Evolutionary conservation across 2,888 invertebrate species (phyloP).

Genomic region (Petrolisthes manimaculis): DNA sequence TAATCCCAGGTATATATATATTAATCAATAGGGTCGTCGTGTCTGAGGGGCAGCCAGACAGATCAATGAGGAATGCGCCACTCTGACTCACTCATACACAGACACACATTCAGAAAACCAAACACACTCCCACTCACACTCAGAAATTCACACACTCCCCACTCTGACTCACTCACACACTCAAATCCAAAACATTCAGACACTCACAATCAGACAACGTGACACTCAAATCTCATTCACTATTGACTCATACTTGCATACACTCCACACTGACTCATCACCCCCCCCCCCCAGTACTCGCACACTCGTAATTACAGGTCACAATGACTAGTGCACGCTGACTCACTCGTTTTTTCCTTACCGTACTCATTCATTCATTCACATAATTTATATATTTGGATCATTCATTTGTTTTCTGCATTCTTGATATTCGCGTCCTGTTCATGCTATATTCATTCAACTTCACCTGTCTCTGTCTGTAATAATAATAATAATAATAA

Average conservation of each 20-base stretch:
- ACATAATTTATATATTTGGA: too few relatives aligned
- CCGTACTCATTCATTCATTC: neutral
- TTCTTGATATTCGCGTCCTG: too few relatives aligned
- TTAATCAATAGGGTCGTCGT: neutral
- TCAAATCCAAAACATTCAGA: too few relatives aligned
- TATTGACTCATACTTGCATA: neutral
- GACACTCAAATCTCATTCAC: too few relatives aligned
- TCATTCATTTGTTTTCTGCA: too few relatives aligned
- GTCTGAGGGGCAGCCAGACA: neutral
- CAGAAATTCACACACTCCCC: neutral
- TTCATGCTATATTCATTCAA: too few relatives aligned
- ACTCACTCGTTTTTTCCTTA: neutral
- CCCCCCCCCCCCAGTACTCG: too few relatives aligned
- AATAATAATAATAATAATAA: too few relatives aligned
- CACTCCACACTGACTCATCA: neutral
- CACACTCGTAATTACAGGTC: too few relatives aligned
- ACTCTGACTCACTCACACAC: neutral
- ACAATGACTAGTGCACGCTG: neutral
- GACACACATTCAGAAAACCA: too few relatives aligned
- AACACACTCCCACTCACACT: neutral
- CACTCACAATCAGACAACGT: too few relatives aligned
- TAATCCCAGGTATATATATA: neutral
- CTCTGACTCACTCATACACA: neutral
- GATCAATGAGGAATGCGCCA: slow-evolving; percentile 1
- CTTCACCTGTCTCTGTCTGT: too few relatives aligned